Conservation (phyloP, 2,797 vertebrate genomes). For the Brachyrhaphis roseni region DNA sequence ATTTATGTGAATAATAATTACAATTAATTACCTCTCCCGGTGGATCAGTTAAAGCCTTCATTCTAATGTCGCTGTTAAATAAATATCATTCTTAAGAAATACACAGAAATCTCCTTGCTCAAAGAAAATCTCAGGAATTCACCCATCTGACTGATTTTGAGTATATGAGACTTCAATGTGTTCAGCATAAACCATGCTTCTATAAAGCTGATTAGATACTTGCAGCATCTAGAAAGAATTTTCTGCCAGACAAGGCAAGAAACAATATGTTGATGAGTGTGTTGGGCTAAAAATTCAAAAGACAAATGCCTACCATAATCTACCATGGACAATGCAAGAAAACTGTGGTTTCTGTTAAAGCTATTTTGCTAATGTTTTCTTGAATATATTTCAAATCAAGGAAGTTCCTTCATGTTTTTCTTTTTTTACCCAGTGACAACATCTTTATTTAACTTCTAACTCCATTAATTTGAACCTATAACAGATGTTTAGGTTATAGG, state of each 20-base stretch:
- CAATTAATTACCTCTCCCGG: too few species aligned
- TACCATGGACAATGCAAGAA: neutral
- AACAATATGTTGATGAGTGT: conserved; percentile 10
- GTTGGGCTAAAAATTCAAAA: conserved; percentile 16
- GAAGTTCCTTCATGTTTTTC: neutral
- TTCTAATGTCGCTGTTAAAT: neutral
- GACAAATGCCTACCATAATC: neutral
- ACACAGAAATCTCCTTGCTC: neutral
- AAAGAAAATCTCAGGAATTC: neutral
- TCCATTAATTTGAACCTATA: neutral
- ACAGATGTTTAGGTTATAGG: too few species aligned
- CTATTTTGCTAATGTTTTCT: neutral
- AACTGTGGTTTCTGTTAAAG: neutral
- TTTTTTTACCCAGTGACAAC: neutral
- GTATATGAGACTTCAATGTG: neutral
- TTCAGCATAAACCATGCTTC: neutral
- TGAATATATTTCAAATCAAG: neutral
- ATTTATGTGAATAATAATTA: too few species aligned
- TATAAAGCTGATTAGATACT: neutral
- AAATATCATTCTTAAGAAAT: neutral
- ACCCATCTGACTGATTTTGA: neutral
- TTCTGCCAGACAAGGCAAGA: conserved; percentile 5
- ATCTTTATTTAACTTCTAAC: neutral
- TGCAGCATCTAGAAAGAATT: conserved; percentile 27
- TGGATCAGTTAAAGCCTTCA: too few species aligned